Evolutionary conservation across 2,113 vertebrate species (phyloP).

Genomic region (Tauraco erythrolophus): DNA sequence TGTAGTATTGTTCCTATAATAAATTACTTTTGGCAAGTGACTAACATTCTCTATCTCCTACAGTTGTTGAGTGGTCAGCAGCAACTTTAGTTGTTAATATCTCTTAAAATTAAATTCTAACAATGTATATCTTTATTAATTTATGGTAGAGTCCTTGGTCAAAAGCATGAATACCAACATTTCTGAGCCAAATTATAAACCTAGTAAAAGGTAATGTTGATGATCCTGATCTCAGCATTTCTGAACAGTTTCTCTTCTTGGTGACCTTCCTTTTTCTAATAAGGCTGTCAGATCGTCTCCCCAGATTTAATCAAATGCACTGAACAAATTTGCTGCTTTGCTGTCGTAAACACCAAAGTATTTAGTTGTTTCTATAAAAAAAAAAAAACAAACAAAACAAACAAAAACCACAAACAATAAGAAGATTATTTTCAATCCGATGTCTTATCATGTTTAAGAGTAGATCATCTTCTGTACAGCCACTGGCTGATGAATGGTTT

Average conservation of each 20-base stretch:
- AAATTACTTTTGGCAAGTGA: background rate
- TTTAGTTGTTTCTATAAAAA: background rate
- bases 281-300: background rate
- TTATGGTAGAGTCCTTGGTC: background rate
- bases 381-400: too few species aligned
- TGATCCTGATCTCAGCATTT: background rate
- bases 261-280: background rate
- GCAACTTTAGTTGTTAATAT: background rate
- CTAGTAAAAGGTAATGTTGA: background rate
- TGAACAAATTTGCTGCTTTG: background rate
- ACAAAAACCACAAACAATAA: too few species aligned
- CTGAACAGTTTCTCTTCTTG: background rate
- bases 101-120: background rate
- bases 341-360: background rate
- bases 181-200: background rate
- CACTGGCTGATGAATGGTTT: background rate
- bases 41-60: fast-evolving
- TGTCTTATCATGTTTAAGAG: background rate
- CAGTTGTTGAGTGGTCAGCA: background rate
- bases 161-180: background rate
- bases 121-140: background rate
- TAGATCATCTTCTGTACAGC: background rate
- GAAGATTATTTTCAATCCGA: background rate
- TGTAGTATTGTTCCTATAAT: background rate
- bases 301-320: background rate